Conservation (phyloP, 2,113 vertebrate genomes). For the Sphyrna mokarran region DNA sequence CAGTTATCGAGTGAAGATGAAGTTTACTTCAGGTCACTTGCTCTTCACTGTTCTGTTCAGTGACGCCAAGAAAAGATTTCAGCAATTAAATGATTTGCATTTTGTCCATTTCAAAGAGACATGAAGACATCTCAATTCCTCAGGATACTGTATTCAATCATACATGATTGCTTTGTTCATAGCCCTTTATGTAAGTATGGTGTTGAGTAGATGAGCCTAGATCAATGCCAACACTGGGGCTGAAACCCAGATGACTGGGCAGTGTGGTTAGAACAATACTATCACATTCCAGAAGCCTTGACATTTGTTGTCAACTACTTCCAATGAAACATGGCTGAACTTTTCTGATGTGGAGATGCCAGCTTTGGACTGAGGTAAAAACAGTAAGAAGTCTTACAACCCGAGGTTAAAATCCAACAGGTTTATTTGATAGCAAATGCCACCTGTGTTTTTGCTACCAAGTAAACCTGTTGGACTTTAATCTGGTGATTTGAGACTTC, state of each 20-base stretch:
- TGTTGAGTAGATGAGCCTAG: background rate
- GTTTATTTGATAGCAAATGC: too few relatives aligned
- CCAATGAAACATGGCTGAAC: background rate
- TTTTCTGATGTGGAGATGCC: too few relatives aligned
- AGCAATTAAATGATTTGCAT: background rate
- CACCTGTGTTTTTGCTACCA: too few relatives aligned
- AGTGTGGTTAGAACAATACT: background rate
- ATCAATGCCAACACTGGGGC: background rate
- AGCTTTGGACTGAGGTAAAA: too few relatives aligned
- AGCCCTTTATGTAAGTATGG: too few relatives aligned
- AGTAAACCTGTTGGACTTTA: too few relatives aligned
- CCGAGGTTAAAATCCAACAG: too few relatives aligned
- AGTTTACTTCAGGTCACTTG: background rate
- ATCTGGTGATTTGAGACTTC: too few relatives aligned
- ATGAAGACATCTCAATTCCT: background rate
- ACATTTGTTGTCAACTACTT: background rate
- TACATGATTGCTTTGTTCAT: too few relatives aligned
- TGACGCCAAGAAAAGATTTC: background rate
- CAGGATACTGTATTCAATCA: background rate
- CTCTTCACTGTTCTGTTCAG: background rate
- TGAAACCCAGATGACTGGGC: background rate
- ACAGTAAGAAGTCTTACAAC: too few relatives aligned
- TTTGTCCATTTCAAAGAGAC: background rate
- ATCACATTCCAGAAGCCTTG: background rate
- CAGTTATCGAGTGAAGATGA: background rate